Percentiles rank a stretch among this genome's conserved stretches.
These are phyloP conservation scores for Phalacrocorax aristotelis DNA, from an alignment of 2,113 vertebrate genomes.

Conservation along the genomic window DNA sequence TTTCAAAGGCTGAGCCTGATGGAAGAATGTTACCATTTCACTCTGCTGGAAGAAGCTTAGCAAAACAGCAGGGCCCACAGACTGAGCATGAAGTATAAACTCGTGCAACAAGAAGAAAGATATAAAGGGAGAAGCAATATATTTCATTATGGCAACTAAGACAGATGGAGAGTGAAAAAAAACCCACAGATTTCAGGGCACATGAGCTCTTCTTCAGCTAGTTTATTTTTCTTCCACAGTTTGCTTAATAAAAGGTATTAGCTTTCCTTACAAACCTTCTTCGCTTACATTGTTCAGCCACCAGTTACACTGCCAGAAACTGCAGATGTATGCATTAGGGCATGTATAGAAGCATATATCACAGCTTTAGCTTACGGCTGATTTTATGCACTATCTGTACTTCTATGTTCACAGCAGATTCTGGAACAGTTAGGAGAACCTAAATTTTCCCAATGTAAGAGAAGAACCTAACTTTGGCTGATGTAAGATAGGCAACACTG, in stretches of 20 bases:
- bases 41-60: neutral
- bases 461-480: neutral
- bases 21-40: neutral
- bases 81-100: neutral
- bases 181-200: neutral
- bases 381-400: neutral
- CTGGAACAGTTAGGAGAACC: neutral
- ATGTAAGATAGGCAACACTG: neutral
- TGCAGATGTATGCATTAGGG: neutral
- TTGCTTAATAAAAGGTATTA: conserved; percentile 26
- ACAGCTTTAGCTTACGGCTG: neutral
- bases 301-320: conserved; percentile 5
- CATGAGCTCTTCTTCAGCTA: neutral
- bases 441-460: neutral
- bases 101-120: neutral
- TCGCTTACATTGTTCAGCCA: neutral
- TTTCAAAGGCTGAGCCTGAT: neutral
- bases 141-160: neutral
- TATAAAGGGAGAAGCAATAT: neutral
- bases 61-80: neutral
- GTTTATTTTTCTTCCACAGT: conserved; percentile 35
- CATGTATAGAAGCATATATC: neutral
- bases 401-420: neutral
- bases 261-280: conserved; percentile 10
- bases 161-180: neutral